Evolutionary conservation across 2,888 invertebrate genomes (phyloP).

Genomic region (Hirtodrosophila histrioides): DNA sequence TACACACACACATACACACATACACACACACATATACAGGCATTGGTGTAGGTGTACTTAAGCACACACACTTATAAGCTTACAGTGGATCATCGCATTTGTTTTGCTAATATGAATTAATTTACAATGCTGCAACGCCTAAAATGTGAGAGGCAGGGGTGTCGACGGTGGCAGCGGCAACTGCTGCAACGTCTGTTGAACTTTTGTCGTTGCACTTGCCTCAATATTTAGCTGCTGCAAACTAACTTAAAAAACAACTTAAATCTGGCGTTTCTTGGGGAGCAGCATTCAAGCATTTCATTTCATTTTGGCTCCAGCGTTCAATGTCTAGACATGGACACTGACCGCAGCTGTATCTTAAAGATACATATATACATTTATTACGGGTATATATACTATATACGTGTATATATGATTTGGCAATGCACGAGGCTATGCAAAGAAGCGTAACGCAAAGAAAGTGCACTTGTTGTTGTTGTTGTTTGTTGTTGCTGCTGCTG

Average conservation of each 20-base stretch:
- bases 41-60: constrained; percentile 21
- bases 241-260: constrained; percentile 15
- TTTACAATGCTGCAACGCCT: constrained; percentile 71
- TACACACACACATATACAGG: constrained; percentile 13
- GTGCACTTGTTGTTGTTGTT: constrained; percentile 52
- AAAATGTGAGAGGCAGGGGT: constrained; percentile 22
- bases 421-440: constrained; percentile 69
- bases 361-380: constrained; percentile 9
- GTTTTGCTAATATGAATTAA: constrained; percentile 77
- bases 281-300: constrained; percentile 68
- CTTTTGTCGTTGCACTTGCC: constrained; percentile 69
- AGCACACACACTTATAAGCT: neutral
- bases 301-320: constrained; percentile 42
- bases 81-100: constrained; percentile 53
- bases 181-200: constrained; percentile 68
- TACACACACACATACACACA: constrained; percentile 26
- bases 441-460: constrained; percentile 80
- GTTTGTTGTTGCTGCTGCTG: constrained; percentile 6
- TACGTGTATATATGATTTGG: constrained; percentile 57
- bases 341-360: constrained; percentile 63
- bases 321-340: constrained; percentile 74
- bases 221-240: constrained; percentile 36
- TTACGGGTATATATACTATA: constrained; percentile 27
- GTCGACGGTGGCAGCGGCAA: neutral
- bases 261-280: constrained; percentile 45